Conservation (phyloP, 2,113 vertebrate species). For the Arvicanthis niloticus region DNA sequence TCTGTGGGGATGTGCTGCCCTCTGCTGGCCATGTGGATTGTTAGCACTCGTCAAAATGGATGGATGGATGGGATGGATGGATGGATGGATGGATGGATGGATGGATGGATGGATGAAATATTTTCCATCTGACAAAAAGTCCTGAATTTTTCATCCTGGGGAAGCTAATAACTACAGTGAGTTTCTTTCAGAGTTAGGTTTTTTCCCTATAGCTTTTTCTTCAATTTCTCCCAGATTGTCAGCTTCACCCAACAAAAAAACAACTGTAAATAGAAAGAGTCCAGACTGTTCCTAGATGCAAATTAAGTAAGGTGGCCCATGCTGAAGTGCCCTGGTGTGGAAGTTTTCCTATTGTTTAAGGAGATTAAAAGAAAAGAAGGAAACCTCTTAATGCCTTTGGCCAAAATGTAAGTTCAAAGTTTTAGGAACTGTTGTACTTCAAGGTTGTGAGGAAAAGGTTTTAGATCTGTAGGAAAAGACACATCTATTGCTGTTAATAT, state of each 20-base stretch:
- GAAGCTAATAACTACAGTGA: conserved; percentile 44
- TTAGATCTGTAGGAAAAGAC: not conserved
- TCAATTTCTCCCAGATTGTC: not conserved
- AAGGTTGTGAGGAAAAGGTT: not conserved
- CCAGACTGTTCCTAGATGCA: conserved; percentile 57
- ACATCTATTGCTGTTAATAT: not conserved
- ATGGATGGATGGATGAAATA: not conserved
- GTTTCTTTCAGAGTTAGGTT: not conserved
- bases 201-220: not conserved
- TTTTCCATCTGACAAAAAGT: not conserved
- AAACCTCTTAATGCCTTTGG: conserved; percentile 18
- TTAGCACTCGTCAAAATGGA: conserved; percentile 27
- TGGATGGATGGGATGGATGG: not conserved
- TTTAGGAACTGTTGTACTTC: not conserved
- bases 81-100: too few relatives aligned
- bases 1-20: conserved; percentile 85
- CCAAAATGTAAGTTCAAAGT: conserved; percentile 12
- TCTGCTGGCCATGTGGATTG: conserved; percentile 83
- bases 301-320: not conserved
- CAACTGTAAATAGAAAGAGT: conserved; percentile 32
- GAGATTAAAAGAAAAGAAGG: conserved; percentile 18
- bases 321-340: not conserved
- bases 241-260: conserved; percentile 6
- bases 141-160: conserved; percentile 6
- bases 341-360: not conserved